Percentiles rank a stretch among this genome's conserved stretches.
Evolutionary conservation across 2,797 vertebrate species (phyloP).

Genomic region (Squalus acanthias): DNA sequence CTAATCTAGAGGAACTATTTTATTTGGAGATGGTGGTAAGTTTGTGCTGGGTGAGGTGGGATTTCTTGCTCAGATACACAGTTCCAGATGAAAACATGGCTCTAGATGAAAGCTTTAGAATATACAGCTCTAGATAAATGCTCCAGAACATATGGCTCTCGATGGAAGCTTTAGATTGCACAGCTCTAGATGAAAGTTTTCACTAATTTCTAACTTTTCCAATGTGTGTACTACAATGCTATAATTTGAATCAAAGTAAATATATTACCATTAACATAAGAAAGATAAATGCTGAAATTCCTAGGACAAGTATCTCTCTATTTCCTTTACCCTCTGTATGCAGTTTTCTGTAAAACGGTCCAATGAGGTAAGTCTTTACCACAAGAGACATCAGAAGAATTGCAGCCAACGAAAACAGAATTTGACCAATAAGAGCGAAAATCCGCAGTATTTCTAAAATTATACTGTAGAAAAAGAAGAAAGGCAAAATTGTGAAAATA

Average conservation of each 20-base stretch:
- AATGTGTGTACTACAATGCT: background rate
- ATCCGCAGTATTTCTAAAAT: constrained; percentile 72
- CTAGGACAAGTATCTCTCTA: constrained; percentile 90
- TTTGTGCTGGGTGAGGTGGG: background rate
- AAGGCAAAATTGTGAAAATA: constrained; percentile 29
- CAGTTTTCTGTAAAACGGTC: constrained; percentile 84
- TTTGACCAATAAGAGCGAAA: constrained; percentile 73
- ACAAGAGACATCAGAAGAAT: constrained; percentile 77
- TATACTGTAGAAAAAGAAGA: constrained; percentile 59
- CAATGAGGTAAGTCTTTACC: constrained; percentile 77
- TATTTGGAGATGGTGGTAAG: background rate
- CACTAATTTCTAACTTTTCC: background rate
- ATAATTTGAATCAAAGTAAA: constrained; percentile 31
- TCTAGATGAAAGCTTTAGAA: background rate
- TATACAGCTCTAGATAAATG: background rate
- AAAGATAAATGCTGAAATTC: constrained; percentile 85
- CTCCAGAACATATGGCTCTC: background rate
- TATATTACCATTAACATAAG: constrained; percentile 78
- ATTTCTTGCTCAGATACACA: background rate
- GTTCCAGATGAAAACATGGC: background rate
- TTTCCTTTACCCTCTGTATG: constrained; percentile 85
- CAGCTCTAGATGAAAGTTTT: background rate
- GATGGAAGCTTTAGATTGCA: background rate
- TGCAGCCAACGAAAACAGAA: constrained; percentile 76
- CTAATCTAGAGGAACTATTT: background rate